These are phyloP conservation scores for Pseudochirops cupreus DNA, from an alignment of 2,797 vertebrate genomes.

Conservation along the genomic window DNA sequence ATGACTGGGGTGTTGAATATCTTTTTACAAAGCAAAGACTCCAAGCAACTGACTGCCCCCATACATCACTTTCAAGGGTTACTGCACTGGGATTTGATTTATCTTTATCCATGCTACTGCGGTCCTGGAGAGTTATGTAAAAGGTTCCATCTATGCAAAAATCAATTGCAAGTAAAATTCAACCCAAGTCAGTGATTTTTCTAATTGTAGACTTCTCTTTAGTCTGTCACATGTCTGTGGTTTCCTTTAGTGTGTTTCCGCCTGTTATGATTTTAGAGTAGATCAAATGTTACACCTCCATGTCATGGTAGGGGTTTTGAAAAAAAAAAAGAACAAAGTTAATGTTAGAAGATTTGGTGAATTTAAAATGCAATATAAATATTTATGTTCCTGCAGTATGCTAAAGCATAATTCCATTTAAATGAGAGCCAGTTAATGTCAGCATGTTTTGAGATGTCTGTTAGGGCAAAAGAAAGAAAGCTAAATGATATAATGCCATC, in stretches of 20 bases:
- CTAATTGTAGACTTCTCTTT: not conserved
- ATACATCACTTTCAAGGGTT: conserved; percentile 22
- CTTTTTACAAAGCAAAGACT: not conserved
- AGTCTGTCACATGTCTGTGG: not conserved
- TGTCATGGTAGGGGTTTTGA: not conserved
- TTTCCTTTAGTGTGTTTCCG: not conserved
- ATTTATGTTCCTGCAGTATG: not conserved
- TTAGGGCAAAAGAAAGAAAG: not conserved
- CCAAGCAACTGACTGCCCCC: not conserved
- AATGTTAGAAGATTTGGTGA: not conserved
- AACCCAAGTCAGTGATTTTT: not conserved
- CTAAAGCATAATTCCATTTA: not conserved
- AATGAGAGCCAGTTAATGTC: not conserved
- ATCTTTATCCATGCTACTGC: not conserved
- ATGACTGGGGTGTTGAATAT: conserved; percentile 24
- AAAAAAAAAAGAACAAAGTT: not conserved
- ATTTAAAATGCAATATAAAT: not conserved
- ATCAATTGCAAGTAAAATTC: not conserved
- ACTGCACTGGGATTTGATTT: not conserved
- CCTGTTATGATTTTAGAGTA: not conserved
- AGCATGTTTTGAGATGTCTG: not conserved
- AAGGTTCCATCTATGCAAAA: not conserved
- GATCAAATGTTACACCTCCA: not conserved
- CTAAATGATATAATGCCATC: not conserved
- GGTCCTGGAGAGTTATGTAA: not conserved